Evolutionary conservation across 2,888 invertebrate genomes (phyloP).

Genomic region (Leucophora obtusa): DNA sequence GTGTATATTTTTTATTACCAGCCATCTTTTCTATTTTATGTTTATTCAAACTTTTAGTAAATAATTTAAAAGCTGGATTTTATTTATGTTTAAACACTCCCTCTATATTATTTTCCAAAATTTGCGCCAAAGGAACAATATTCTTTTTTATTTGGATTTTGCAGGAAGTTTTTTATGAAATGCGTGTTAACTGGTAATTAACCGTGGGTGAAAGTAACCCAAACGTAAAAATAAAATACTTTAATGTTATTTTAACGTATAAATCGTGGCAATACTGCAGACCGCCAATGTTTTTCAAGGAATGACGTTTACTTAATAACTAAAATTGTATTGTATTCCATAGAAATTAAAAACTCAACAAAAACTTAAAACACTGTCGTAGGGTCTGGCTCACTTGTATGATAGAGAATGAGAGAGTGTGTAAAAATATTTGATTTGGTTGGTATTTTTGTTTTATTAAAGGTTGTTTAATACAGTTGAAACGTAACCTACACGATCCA

Average conservation of each 20-base stretch:
- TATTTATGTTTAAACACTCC: conserved; percentile 37
- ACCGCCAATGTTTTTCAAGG: conserved; percentile 71
- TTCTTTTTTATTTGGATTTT: conserved; percentile 4
- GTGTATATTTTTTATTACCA: conserved; percentile 75
- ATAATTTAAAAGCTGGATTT: background rate
- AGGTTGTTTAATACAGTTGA: conserved; percentile 45
- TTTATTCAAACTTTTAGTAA: conserved; percentile 14
- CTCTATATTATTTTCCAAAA: background rate
- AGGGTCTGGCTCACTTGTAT: conserved; percentile 26
- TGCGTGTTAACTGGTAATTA: conserved; percentile 61
- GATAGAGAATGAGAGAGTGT: conserved; percentile 50
- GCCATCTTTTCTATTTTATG: conserved; percentile 71
- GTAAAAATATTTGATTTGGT: conserved; percentile 24
- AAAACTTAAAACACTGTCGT: background rate
- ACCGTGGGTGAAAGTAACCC: conserved; percentile 7
- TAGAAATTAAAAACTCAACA: conserved; percentile 48
- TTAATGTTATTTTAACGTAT: conserved; percentile 1
- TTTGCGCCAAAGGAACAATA: conserved; percentile 58
- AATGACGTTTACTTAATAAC: conserved; percentile 73
- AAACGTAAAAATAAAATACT: conserved; percentile 7
- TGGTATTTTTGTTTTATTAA: conserved; percentile 38
- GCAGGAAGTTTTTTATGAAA: conserved; percentile 4
- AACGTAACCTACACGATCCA: conserved; percentile 58
- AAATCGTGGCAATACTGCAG: conserved; percentile 74
- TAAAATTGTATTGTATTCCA: conserved; percentile 66